Conservation (phyloP, 2,113 vertebrate species). For the Lophochroa leadbeateri region DNA sequence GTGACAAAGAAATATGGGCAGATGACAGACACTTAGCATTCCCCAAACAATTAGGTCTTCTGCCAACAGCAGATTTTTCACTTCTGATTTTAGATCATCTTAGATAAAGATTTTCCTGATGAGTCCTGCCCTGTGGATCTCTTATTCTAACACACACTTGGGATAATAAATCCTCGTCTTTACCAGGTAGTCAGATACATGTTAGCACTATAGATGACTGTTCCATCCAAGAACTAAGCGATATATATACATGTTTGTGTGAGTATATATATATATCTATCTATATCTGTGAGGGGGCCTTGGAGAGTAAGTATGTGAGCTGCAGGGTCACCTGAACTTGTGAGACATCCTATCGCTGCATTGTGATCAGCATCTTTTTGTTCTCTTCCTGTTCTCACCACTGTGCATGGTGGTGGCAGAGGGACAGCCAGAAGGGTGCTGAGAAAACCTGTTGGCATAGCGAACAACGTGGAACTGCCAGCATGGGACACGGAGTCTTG, state of each 20-base stretch:
- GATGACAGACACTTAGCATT: not conserved
- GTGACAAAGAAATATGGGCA: not conserved
- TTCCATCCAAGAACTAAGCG: not conserved
- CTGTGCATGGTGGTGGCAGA: not conserved
- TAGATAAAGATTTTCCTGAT: not conserved
- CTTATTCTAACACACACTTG: not conserved
- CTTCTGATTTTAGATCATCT: not conserved
- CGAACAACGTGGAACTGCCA: not conserved
- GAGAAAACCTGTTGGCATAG: not conserved
- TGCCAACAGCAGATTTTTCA: not conserved
- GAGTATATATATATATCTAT: not conserved
- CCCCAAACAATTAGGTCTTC: not conserved
- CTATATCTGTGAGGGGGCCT: not conserved
- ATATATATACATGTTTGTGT: fast-evolving
- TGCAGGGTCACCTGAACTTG: not conserved
- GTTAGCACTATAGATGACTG: not conserved
- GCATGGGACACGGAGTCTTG: not conserved
- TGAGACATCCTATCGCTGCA: not conserved
- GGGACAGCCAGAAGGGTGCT: not conserved
- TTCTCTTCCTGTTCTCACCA: not conserved
- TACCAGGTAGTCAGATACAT: not conserved
- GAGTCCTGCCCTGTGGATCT: not conserved
- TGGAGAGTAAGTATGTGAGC: not conserved
- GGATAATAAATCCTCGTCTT: not conserved
- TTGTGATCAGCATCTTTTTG: not conserved